Evolutionary conservation across 2,113 vertebrate species (phyloP), one percentile per base, ranked within the genome.

Genomic region (Melanostigma gelatinosum): DNA sequence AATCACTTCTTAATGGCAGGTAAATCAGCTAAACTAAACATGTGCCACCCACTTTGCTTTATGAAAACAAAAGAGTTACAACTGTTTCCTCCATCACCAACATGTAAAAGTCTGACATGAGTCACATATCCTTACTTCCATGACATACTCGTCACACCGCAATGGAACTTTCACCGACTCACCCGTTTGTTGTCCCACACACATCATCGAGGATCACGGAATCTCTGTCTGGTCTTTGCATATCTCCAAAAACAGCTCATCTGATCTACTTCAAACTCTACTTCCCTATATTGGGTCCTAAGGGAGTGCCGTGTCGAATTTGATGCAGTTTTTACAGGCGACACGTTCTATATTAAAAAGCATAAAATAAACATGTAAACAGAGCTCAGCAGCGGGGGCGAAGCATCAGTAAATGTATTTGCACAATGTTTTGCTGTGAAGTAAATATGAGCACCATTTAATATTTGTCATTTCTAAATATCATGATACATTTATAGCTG

Each of bases 1-100:
- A 48, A 75, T 36, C 6, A 34, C 29, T 22, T 66, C 27, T 69
- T 48, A 55, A 63, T 46, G 7, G 11, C 54, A 60, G 60, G 18
- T 27, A 61, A 74, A 74, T 46, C 12, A 76, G 57, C 65, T 40
- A 54, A 61, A 67, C 6, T 66, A 11, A 58, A 46, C 58, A 70
- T n/a, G 24, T 29, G 13, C 44, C 48, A 32, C 40, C 20, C 42
- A 36, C 50, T 22, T 18, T 50, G 32, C 15, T 64, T 32, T 16
- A 36, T 55, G 24, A 55, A 55, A 42, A 54, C 46, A 64, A 54
- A 74, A 82, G 48, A 8, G 38, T 57, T 64, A 61, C 36, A 66
- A 57, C 32, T 66, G 52, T 80, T 66, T 58, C 62, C 48, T 72
- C 54, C 44, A 44, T 68, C 63, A 50, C 44, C 34, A 16, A 46